These are phyloP conservation scores for Scaptomyza parva DNA, from an alignment of 2,888 invertebrate species.

Conservation along the genomic window DNA sequence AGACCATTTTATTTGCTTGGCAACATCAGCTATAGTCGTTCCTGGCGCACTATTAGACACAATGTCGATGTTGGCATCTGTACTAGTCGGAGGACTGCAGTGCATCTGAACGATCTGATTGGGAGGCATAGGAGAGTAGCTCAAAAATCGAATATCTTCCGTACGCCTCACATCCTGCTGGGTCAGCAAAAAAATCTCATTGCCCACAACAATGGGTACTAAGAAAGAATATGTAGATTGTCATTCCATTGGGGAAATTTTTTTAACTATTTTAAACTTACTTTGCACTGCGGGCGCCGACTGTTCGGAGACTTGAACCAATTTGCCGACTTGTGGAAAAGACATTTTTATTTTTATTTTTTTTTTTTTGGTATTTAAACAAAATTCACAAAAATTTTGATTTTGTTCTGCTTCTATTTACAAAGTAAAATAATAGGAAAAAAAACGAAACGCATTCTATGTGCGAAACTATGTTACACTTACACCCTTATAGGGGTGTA, in stretches of 20 bases:
- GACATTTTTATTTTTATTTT: slow-evolving; percentile 31
- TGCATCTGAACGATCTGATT: slow-evolving; percentile 21
- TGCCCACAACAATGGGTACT: slow-evolving; percentile 80
- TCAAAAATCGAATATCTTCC: slow-evolving; percentile 74
- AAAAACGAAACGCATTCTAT: not conserved
- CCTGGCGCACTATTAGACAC: not conserved
- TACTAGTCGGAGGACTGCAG: not conserved
- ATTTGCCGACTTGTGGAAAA: slow-evolving; percentile 27
- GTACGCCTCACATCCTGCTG: slow-evolving; percentile 82
- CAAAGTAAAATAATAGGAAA: not conserved
- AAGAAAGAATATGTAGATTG: not conserved
- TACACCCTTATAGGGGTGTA: not conserved
- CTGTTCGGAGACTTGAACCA: slow-evolving; percentile 78
- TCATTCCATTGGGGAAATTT: not conserved
- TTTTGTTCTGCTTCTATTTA: not conserved
- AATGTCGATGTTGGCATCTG: not conserved
- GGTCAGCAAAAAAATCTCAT: slow-evolving; percentile 70
- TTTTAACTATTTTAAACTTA: slow-evolving; percentile 31
- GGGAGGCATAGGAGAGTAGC: slow-evolving; percentile 59
- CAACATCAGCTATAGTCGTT: slow-evolving; percentile 27
- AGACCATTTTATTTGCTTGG: slow-evolving; percentile 70
- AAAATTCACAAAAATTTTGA: not conserved
- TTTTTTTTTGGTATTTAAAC: not conserved
- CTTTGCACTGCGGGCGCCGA: slow-evolving; percentile 71
- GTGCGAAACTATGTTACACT: not conserved